Evolutionary conservation across 2,888 invertebrate species (phyloP), one percentile per base, ranked within the genome.

Genomic region (Epinotia demarniana): DNA sequence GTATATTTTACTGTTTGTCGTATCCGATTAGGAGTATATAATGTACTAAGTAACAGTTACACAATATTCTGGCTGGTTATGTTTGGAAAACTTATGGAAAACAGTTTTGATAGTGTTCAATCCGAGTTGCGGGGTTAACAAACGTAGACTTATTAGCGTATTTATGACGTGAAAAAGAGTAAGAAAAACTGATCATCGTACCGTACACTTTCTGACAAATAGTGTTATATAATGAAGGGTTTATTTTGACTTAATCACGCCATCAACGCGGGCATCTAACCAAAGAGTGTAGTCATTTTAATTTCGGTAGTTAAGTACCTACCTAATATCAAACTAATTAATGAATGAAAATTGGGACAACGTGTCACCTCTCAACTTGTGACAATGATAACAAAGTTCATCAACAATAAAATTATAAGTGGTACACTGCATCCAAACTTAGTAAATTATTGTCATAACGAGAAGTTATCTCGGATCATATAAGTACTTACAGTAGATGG

Each of bases 321-420:
- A n/a, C n/a, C n/a, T n/a, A 68, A 46, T 43, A 43, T 23, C 33
- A 33, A 39, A 61, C 27, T 62, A 70, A 75, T 70, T 75, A 71
- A 13, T 49, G 33, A 60, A 70, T 66, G 27, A 27, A 23, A 71
- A 75, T 64, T 71, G 66, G 75, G 70, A 43, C 75, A 75, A 60
- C 27, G 58, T 18, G 64, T 71, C 64, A 60, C 70, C 75, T 71
- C 46, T 70, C 60, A 64, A 75, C 70, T 53, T 53, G 43, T 23
- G 75, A 75, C 61, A 75, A 49, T 64, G 70, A 75, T 75, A 71
- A 27, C 58, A 66, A 46, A 23, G 68, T 58, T 68, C 46, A 46
- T 23, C 69, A n/a, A 23, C 23, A 69, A 27, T n/a, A 19, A 43
- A 69, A 19, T 5, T 3, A 19, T 16, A 68, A 16, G 6, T 16